A percentile compares a stretch with the other conserved stretches of the same genome.
phyloP scores from a whole-genome alignment of 2,888 invertebrate genomes.

The Pocota personata region DNA sequence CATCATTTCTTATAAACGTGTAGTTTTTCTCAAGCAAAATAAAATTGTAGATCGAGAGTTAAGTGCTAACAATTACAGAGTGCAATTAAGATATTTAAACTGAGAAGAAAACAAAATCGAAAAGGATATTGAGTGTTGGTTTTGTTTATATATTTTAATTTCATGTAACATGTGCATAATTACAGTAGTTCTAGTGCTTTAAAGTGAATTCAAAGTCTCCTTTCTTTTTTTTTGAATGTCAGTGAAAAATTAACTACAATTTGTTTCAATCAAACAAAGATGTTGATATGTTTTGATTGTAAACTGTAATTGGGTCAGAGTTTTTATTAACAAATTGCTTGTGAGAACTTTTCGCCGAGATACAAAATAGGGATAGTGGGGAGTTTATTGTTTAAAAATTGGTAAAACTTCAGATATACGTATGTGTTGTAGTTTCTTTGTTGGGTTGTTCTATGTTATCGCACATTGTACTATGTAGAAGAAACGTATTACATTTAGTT shows the following conservation, averaged over 20 bases:
- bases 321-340: slow-evolving; percentile 28
- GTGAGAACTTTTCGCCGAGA: slow-evolving; percentile 41
- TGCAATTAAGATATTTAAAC: background rate
- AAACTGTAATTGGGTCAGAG: slow-evolving; percentile 59
- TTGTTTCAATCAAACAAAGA: slow-evolving; percentile 43
- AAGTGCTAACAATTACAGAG: background rate
- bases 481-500: slow-evolving; percentile 44
- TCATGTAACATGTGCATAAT: slow-evolving; percentile 66
- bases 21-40: slow-evolving; percentile 11
- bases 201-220: background rate
- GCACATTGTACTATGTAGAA: slow-evolving; percentile 60
- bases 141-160: slow-evolving; percentile 19
- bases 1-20: background rate
- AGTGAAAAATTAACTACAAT: slow-evolving; percentile 32
- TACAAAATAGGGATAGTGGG: background rate
- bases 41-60: background rate
- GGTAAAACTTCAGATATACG: slow-evolving; percentile 21
- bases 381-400: background rate
- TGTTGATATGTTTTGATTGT: slow-evolving; percentile 35
- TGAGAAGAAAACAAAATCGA: background rate
- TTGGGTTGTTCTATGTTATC: slow-evolving; percentile 41
- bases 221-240: slow-evolving; percentile 38
- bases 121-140: background rate
- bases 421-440: slow-evolving; percentile 8
- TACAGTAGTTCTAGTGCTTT: slow-evolving; percentile 38